Evolutionary conservation across 2,797 vertebrate genomes (phyloP), one percentile per base, ranked within the genome.

Genomic region (Parauchenoglanis punctatus): DNA sequence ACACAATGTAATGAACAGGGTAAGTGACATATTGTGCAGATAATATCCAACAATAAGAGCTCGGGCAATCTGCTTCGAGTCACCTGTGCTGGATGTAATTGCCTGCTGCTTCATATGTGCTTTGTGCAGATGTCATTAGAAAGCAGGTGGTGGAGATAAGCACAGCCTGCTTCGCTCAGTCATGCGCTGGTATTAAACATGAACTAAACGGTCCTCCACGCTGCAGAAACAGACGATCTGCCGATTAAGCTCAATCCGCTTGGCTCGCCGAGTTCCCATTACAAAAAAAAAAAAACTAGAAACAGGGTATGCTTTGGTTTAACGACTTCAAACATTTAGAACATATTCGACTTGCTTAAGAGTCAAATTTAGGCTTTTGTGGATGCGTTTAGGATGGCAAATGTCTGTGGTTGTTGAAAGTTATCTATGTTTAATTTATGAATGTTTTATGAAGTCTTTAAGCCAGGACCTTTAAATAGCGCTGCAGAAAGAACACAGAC

Each of bases 21-120:
- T 4, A 31, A 83, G 81, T 87, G 81, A 78, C 86, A 89, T 80
- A 86, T 76, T 70, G 75, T 70, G 40, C 49, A 75, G 23, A 52
- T 31, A 65, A 83, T 72, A 87, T 44, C 40, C 56, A 5, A 73
- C 68, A 86, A 87, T 89, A 81, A 87, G 80, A 15, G 70, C 63
- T 28, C 28, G 35, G 58, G 18, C 86, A 86, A 89, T 88, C 87
- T 91, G 90, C 78, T 84, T 46, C 35, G 58, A 86, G 82, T 90
- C 85, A 90, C 86, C 87, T 89, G 89, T 73, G 40, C 78, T 87
- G 80, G 84, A 77, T 77, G 87, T 90, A 87, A 89, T 85, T 81
- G 87, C 78, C 81, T 65, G 86, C 80, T 84, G 88, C 88, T 73
- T 89, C 67, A 54, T 81, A 76, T 87, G 90, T 61, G 85, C 59